These are phyloP conservation scores for Erythrocebus patas DNA, from an alignment of 2,113 vertebrate species.

Conservation along the genomic window DNA sequence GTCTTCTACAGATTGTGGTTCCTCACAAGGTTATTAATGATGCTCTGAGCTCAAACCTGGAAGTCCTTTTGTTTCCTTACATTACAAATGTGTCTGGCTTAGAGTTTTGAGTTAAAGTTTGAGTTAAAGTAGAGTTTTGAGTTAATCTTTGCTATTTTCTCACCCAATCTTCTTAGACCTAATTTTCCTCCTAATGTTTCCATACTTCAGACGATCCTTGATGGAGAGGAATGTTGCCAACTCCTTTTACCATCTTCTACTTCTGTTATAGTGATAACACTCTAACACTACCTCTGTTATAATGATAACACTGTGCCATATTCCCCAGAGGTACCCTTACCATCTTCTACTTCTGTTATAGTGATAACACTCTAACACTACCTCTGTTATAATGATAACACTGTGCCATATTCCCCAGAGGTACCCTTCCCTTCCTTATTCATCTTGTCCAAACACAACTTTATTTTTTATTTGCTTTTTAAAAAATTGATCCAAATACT, in stretches of 20 bases:
- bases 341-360: not conserved
- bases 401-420: not conserved
- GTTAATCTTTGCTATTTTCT: not conserved
- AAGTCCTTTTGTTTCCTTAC: not conserved
- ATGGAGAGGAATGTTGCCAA: not conserved
- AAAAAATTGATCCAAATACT: too few species aligned
- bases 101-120: not conserved
- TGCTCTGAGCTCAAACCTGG: not conserved
- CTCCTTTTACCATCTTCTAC: not conserved
- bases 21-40: not conserved
- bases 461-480: not conserved
- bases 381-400: not conserved
- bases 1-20: not conserved
- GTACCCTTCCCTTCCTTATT: not conserved
- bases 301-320: too few species aligned
- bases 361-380: not conserved
- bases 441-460: not conserved
- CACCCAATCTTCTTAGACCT: not conserved
- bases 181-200: not conserved
- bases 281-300: not conserved
- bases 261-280: not conserved
- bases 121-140: not conserved
- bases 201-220: too few species aligned
- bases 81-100: not conserved
- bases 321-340: not conserved